Evolutionary conservation across 2,797 vertebrate genomes (phyloP).

Genomic region (Arctocebus calabarensis): DNA sequence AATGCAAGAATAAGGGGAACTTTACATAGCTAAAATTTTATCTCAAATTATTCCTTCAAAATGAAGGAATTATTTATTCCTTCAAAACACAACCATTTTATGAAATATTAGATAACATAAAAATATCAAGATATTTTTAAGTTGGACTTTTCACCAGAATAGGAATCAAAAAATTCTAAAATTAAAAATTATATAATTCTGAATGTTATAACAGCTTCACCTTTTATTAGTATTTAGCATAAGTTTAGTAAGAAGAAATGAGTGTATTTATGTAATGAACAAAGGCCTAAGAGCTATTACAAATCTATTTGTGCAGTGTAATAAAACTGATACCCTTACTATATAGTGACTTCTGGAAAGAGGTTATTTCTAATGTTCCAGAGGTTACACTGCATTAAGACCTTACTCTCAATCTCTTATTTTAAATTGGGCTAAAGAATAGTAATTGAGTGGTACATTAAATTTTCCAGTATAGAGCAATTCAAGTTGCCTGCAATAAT

Average conservation of each 20-base stretch:
- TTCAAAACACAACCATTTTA: slow-evolving; percentile 54
- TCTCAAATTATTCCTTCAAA: background rate
- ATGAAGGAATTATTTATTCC: background rate
- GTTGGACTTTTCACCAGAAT: background rate
- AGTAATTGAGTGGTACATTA: slow-evolving; percentile 89
- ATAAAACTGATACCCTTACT: slow-evolving; percentile 83
- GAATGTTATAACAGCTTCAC: slow-evolving; percentile 41
- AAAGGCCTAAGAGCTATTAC: slow-evolving; percentile 74
- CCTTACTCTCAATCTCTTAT: slow-evolving; percentile 87
- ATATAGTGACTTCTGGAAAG: slow-evolving; percentile 78
- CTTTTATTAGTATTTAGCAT: slow-evolving; percentile 55
- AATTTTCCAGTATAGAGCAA: slow-evolving; percentile 86
- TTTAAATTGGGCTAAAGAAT: slow-evolving; percentile 89
- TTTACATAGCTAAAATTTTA: slow-evolving; percentile 43
- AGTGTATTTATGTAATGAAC: slow-evolving; percentile 60
- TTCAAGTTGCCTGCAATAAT: slow-evolving; percentile 83
- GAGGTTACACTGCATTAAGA: slow-evolving; percentile 89
- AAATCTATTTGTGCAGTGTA: slow-evolving; percentile 67
- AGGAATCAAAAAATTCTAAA: slow-evolving; percentile 63
- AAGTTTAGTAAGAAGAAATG: slow-evolving; percentile 49
- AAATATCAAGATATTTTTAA: slow-evolving; percentile 44
- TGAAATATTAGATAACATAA: slow-evolving; percentile 4
- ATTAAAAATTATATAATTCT: slow-evolving; percentile 32
- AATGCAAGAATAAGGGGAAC: background rate
- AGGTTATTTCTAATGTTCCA: slow-evolving; percentile 88